Evolutionary conservation across 2,113 vertebrate genomes (phyloP), one percentile per base, ranked within the genome.

Genomic region (Poeciliopsis retropinna): DNA sequence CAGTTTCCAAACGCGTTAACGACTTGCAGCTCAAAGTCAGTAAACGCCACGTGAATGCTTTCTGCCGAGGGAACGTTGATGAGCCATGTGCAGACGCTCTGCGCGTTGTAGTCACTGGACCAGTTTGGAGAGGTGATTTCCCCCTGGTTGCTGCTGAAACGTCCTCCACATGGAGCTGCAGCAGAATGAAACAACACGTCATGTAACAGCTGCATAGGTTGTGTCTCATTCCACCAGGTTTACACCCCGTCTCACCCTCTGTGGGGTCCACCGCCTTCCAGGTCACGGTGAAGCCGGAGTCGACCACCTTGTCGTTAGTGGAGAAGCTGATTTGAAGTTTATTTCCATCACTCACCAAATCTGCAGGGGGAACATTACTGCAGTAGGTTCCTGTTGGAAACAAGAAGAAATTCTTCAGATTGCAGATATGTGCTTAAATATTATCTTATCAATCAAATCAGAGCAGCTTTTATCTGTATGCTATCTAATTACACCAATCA

Each of bases 251-350:
- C 75, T 80, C 73, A 89, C 93, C 89, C 31, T 91, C 79, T 44
- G 30, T 7, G 4, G 92, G 85, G 30, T 94, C 86, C 66, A 94
- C 83, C 31, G 87, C 92, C 85, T 63, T 92, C 94, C 94, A 95
- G 34, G 65, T 79, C 47, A 91, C 93, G 1, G 3, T 34, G 81
- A 96, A 95, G 76, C 95, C 95, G 0, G 83, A 87, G 85, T 95
- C 94, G 80, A 95, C 93, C 54, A 94, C 87, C 47, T 81, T 93
- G 82, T 87, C 80, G 37, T 95, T 95, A 79, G 92, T 92, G 29
- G 90, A 89, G 87, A 95, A 95, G 22, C 28, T 79, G 75, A 95
- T 75, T 13, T 70, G 81, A 75, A 95, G 87, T 0, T 19, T 78
- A 76, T 93, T 83, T 51, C 93, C 90, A 54, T 81, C 76, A n/a